A percentile compares a stretch with the other conserved stretches of the same genome.
phyloP scores from a whole-genome alignment of 2,797 vertebrate genomes.

The Trachops cirrhosus region DNA sequence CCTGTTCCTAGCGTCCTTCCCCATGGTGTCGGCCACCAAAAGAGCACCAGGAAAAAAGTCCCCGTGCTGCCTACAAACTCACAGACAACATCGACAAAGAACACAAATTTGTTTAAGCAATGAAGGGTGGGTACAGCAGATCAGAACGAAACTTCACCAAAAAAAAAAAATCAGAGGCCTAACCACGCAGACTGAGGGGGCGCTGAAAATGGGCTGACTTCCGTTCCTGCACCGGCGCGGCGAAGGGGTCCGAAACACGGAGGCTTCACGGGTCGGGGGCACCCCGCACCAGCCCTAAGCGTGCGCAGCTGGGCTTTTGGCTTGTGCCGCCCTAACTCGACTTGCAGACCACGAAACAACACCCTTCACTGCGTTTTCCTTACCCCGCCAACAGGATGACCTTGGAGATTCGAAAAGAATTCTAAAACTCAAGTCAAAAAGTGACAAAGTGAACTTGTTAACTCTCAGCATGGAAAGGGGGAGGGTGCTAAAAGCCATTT shows the following conservation, averaged over 20 bases:
- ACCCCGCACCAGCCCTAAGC: no score
- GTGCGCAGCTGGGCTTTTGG: neutral
- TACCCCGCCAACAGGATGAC: slow-evolving; percentile 15
- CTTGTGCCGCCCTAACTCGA: neutral
- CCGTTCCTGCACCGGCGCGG: neutral
- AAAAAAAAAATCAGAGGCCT: neutral
- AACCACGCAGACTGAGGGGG: neutral
- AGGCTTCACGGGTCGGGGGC: no score
- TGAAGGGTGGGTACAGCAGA: neutral
- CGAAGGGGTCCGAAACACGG: neutral
- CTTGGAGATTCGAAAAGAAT: slow-evolving; percentile 11
- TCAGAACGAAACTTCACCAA: neutral
- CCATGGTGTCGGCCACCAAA: neutral
- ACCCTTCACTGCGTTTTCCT: neutral
- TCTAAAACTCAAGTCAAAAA: neutral
- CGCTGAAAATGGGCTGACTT: neutral
- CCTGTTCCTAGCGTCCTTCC: neutral
- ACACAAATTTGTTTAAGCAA: neutral
- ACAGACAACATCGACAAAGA: neutral
- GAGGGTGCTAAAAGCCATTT: neutral
- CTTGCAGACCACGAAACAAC: neutral
- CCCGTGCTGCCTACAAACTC: neutral
- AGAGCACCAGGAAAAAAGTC: neutral
- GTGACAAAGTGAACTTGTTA: slow-evolving; percentile 28
- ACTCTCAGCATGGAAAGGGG: neutral